Base-by-base conservation (phyloP, 2,888 invertebrate genomes). In the Ectropis crepuscularia region DNA sequence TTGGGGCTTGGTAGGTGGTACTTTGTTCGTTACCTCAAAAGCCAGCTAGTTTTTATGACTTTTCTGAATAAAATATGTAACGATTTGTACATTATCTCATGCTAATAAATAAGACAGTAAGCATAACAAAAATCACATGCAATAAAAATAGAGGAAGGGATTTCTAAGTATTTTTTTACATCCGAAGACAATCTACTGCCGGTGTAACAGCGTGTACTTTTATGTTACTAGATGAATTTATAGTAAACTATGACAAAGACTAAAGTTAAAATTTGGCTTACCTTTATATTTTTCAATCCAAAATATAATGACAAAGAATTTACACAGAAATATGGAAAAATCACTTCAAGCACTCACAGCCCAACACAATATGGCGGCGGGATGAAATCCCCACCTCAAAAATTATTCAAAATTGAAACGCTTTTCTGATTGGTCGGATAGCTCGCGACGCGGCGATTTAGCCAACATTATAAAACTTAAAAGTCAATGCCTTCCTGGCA, bases 311-410 rank as follows among this genome's bases (percentile, higher is more conserved):
- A 86, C 86, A 85, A 87, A 83, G 86, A 89, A 87, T 85, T 87
- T 83, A 86, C 92, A 92, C 92, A 80, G 80, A 79, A 70, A 66
- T 85, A 83, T 74, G 60, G 77, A 77, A 79, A 85, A 83, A 81
- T 89, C 91, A 91, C 91, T 88, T 85, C 76, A 78, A 89, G 88
- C 89, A 92, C 90, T 85, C 89, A 90, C 89, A 89, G 91, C 89
- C 81, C 83, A 85, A 87, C 89, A 91, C 92, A 92, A 92, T 92
- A 92, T 92, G 92, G 92, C 92, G 92, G 90, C 89, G 85, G 86
- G 83, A 84, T 78, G 75, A 86, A 85, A 88, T 89, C 92, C 89
- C 92, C 91, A 87, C 91, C 89, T 87, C 81, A 80, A 88, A 64
- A 86, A 81, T 82, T 86, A 88, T 90, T 91, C 82, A 89, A 92